These are phyloP conservation scores for Oenanthe melanoleuca DNA, from an alignment of 2,113 vertebrate genomes.

Conservation along the genomic window DNA sequence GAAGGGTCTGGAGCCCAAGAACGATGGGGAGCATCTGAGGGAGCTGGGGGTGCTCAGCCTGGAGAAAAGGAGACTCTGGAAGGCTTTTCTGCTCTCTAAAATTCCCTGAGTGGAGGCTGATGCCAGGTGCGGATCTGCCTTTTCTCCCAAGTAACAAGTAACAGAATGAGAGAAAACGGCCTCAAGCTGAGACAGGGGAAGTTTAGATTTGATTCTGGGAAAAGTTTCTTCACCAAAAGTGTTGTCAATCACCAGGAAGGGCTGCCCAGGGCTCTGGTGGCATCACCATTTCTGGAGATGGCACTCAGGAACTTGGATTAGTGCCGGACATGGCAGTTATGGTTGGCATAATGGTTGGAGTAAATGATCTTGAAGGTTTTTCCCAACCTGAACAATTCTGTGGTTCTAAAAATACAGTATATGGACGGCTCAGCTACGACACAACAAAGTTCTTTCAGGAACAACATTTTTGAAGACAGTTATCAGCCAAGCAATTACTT, in stretches of 20 bases:
- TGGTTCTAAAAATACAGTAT: background rate
- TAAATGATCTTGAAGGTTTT: background rate
- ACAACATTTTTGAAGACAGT: background rate
- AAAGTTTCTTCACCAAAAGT: background rate
- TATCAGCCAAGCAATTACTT: background rate
- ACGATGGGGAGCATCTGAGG: background rate
- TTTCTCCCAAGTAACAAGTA: background rate
- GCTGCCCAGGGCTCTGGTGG: background rate
- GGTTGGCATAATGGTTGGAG: background rate
- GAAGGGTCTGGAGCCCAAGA: background rate
- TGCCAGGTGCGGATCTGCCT: fast-evolving
- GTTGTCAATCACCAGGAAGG: background rate
- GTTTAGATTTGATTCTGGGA: background rate
- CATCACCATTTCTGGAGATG: background rate
- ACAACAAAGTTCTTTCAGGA: background rate
- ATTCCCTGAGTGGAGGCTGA: background rate
- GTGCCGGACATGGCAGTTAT: background rate
- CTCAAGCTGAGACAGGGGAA: background rate
- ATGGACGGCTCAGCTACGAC: background rate
- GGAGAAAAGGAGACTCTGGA: background rate
- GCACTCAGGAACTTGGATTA: background rate
- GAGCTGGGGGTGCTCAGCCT: background rate
- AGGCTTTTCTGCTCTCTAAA: too few relatives aligned
- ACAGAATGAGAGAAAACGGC: background rate
- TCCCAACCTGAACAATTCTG: background rate